Evolutionary conservation across 2,113 vertebrate species (phyloP).

Genomic region (Panurus biarmicus): DNA sequence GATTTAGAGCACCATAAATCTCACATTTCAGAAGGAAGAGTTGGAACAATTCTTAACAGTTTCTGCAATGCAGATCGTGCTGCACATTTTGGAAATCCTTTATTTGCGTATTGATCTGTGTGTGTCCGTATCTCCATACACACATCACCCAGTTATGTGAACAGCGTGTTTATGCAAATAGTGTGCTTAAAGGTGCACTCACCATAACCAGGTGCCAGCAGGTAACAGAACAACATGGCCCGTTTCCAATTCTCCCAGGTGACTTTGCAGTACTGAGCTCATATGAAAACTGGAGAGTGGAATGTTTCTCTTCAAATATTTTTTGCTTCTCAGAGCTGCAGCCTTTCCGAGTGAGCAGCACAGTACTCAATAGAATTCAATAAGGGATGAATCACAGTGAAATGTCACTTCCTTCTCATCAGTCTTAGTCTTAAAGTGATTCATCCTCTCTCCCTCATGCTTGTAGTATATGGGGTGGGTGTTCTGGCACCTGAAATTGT

Average conservation of each 20-base stretch:
- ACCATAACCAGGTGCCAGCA: not conserved
- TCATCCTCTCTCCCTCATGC: not conserved
- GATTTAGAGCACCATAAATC: constrained; percentile 57
- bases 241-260: not conserved
- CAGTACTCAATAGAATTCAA: not conserved
- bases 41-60: not conserved
- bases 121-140: not conserved
- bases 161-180: not conserved
- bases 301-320: not conserved
- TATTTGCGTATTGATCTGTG: not conserved
- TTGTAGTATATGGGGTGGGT: not conserved
- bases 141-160: not conserved
- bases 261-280: not conserved
- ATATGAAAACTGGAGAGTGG: not conserved
- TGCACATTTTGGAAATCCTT: not conserved
- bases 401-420: constrained; percentile 43
- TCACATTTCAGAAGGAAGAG: not conserved
- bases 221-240: not conserved
- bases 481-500: not conserved
- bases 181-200: not conserved
- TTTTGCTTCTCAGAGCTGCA: not conserved
- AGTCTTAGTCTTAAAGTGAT: constrained; percentile 16
- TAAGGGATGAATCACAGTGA: constrained; percentile 15
- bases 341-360: not conserved
- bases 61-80: not conserved